A percentile compares a stretch with the other conserved stretches of the same genome.
Conservation (phyloP, 2,888 invertebrate species). For the Hyposoter dolosus region DNA sequence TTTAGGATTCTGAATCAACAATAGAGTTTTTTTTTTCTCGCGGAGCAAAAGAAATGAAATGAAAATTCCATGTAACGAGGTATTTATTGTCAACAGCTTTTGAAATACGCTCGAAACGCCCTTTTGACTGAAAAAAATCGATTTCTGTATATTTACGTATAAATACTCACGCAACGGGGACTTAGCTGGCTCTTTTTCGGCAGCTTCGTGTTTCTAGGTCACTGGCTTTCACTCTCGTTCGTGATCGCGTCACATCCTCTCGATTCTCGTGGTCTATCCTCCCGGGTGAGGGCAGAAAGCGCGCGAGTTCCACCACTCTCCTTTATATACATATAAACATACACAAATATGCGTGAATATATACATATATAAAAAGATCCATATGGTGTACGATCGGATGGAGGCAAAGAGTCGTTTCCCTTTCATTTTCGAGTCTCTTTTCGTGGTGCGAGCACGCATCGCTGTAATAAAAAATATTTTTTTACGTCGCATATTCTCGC, state of each 20-base stretch:
- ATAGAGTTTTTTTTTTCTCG: not conserved
- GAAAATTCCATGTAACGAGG: not conserved
- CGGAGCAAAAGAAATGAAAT: not conserved
- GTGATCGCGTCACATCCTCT: conserved; percentile 70
- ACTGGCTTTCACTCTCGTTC: conserved; percentile 82
- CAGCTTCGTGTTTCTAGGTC: conserved; percentile 82
- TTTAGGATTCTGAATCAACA: not conserved
- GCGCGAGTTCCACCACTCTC: conserved; percentile 36
- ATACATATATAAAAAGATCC: conserved; percentile 23
- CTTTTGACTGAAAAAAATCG: not conserved
- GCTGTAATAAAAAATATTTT: conserved; percentile 41
- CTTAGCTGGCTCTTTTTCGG: conserved; percentile 62
- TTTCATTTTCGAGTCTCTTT: conserved; percentile 63
- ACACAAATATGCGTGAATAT: conserved; percentile 33
- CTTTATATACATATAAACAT: not conserved
- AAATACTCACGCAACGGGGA: conserved; percentile 8
- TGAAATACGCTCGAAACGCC: not conserved
- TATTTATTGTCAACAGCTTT: not conserved
- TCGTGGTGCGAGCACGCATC: conserved; percentile 40
- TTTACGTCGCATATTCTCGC: conserved; percentile 2
- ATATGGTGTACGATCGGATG: conserved; percentile 36
- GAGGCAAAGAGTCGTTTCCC: conserved; percentile 65
- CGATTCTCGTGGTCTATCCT: conserved; percentile 60
- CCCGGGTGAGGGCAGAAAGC: conserved; percentile 43
- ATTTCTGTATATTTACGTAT: not conserved